phyloP scores from a whole-genome alignment of 2,797 vertebrate genomes.

The Halcyon chelicuti region DNA sequence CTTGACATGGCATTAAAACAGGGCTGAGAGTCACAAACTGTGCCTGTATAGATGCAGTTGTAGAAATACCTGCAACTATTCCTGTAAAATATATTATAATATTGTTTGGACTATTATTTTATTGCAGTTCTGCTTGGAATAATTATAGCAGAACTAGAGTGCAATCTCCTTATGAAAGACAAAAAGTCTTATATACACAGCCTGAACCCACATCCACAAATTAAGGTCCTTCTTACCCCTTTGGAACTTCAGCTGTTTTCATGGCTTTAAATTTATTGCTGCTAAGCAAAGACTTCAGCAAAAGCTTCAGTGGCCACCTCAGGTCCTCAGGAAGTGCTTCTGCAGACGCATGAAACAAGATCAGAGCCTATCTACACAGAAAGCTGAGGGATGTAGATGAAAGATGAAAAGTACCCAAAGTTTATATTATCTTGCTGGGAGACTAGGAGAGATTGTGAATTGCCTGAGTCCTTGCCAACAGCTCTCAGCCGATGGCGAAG shows the following conservation, averaged over 20 bases:
- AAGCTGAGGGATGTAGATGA: not conserved
- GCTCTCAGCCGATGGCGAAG: not conserved
- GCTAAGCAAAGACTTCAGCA: not conserved
- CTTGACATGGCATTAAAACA: not conserved
- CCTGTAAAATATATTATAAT: not conserved
- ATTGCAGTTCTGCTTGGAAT: not conserved
- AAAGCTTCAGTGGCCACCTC: not conserved
- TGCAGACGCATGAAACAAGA: not conserved
- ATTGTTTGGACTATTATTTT: not conserved
- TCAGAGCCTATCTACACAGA: not conserved
- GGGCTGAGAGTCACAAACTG: not conserved
- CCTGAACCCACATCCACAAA: not conserved
- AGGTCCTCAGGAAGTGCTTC: not conserved
- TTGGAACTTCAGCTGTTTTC: not conserved
- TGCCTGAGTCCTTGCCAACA: not conserved
- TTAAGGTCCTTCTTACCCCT: not conserved
- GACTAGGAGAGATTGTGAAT: not conserved
- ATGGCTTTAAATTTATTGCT: not conserved
- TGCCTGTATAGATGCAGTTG: not conserved
- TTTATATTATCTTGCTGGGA: not conserved
- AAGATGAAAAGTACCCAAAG: not conserved
- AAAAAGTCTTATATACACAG: fast-evolving
- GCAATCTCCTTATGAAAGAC: not conserved
- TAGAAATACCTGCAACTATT: not conserved
- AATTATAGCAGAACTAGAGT: not conserved